These are phyloP conservation scores for Epicauta chinensis DNA, from an alignment of 1,140 invertebrate species.

Conservation along the genomic window DNA sequence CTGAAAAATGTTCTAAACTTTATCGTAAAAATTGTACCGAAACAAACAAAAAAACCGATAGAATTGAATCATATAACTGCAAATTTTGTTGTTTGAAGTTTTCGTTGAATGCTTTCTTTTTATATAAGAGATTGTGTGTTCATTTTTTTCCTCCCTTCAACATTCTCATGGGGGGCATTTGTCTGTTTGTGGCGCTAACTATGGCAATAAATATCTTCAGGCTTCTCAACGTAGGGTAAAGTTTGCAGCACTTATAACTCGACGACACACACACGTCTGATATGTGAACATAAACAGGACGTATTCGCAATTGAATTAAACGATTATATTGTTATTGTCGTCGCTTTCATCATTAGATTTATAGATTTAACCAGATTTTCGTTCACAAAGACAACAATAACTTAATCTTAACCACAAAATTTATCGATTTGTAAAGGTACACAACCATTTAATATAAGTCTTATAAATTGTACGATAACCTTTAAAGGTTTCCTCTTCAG, in stretches of 20 bases:
- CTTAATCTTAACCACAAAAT: too few species aligned
- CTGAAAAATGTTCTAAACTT: constrained; percentile 36
- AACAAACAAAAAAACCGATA: too few species aligned
- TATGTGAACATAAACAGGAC: constrained; percentile 30
- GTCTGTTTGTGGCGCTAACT: constrained; percentile 23
- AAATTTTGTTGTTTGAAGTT: too few species aligned
- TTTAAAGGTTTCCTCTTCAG: too few species aligned
- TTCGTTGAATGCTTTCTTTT: too few species aligned
- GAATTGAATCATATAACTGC: too few species aligned
- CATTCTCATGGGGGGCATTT: constrained; percentile 14
- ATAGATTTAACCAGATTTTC: constrained; percentile 18
- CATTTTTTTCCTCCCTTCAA: neutral
- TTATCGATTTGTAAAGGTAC: too few species aligned
- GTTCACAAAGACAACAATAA: too few species aligned
- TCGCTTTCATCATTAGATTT: constrained; percentile 18
- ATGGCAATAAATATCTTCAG: constrained; percentile 19
- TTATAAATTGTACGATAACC: too few species aligned
- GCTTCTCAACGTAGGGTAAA: constrained; percentile 6
- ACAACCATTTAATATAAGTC: too few species aligned
- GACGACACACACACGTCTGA: constrained; percentile 18
- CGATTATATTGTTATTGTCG: constrained; percentile 27
- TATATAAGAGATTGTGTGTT: too few species aligned
- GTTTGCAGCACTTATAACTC: constrained; percentile 14
- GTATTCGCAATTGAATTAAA: constrained; percentile 30
- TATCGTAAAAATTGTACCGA: too few species aligned